Conservation (phyloP, 2,888 invertebrate genomes). For the Prosopocoilus inquinatus region DNA sequence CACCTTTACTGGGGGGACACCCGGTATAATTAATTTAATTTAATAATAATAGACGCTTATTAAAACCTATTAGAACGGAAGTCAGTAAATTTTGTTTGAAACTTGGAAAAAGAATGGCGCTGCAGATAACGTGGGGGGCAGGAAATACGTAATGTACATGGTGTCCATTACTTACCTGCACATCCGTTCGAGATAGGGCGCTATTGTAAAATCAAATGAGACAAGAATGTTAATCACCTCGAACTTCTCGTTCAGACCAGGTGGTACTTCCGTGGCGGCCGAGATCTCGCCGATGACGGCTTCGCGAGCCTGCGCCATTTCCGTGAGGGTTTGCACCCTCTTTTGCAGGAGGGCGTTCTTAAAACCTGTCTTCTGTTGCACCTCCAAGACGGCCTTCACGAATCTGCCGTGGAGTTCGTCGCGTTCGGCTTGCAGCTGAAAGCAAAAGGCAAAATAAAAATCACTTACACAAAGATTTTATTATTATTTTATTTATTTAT, state of each 20-base stretch:
- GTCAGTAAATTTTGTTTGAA: too few relatives aligned
- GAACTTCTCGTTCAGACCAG: conserved; percentile 55
- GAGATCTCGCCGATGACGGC: conserved; percentile 68
- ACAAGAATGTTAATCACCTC: conserved; percentile 50
- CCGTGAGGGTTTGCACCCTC: conserved; percentile 64
- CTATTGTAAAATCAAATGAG: too few relatives aligned
- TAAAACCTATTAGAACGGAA: too few relatives aligned
- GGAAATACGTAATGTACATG: too few relatives aligned
- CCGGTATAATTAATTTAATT: too few relatives aligned
- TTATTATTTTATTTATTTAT: background rate
- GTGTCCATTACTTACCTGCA: too few relatives aligned
- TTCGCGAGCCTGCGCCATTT: conserved; percentile 67
- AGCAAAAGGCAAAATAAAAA: conserved; percentile 1
- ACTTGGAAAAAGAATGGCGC: too few relatives aligned
- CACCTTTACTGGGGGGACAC: too few relatives aligned
- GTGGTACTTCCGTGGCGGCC: conserved; percentile 47
- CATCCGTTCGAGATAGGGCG: too few relatives aligned
- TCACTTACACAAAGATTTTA: too few relatives aligned
- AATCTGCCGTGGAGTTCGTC: conserved; percentile 78
- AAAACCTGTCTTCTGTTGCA: conserved; percentile 82
- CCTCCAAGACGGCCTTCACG: conserved; percentile 78
- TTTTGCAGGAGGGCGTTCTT: conserved; percentile 81
- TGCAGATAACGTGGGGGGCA: too few relatives aligned
- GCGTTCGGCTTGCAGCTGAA: conserved; percentile 64
- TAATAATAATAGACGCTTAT: too few relatives aligned